These are phyloP conservation scores for Perccottus glenii DNA, from an alignment of 2,113 vertebrate species.

Conservation along the genomic window DNA sequence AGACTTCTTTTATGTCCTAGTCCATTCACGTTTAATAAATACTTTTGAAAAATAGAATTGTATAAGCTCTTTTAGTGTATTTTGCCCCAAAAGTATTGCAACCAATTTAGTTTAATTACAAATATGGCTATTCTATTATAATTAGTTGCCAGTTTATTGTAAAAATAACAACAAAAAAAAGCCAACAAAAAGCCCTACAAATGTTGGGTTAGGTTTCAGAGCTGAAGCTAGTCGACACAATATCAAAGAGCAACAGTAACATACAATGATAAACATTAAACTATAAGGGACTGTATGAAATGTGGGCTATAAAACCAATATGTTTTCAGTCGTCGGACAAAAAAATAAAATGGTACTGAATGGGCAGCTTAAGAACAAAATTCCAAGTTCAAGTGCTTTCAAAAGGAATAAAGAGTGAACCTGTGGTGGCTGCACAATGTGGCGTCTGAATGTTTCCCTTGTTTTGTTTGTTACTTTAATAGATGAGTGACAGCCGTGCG, in stretches of 20 bases:
- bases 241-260: constrained; percentile 15
- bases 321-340: constrained; percentile 52
- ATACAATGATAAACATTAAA: constrained; percentile 21
- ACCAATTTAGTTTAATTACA: too few relatives aligned
- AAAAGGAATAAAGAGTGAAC: constrained; percentile 68
- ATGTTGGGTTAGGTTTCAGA: too few relatives aligned
- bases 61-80: too few relatives aligned
- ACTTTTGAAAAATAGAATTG: too few relatives aligned
- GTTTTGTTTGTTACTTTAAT: constrained; percentile 67
- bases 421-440: constrained; percentile 59
- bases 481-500: constrained; percentile 74
- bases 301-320: constrained; percentile 45
- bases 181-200: too few relatives aligned
- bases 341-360: constrained; percentile 33
- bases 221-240: constrained; percentile 1
- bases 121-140: too few relatives aligned
- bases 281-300: constrained; percentile 13
- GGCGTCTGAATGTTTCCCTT: constrained; percentile 63
- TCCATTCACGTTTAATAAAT: too few relatives aligned
- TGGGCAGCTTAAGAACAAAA: constrained; percentile 42
- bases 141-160: too few relatives aligned
- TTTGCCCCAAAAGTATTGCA: too few relatives aligned
- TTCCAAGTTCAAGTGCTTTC: constrained; percentile 71
- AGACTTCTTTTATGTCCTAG: too few relatives aligned
- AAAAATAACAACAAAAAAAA: too few relatives aligned